phyloP scores from a whole-genome alignment of 2,797 vertebrate genomes.

The Aselliscus stoliczkanus region DNA sequence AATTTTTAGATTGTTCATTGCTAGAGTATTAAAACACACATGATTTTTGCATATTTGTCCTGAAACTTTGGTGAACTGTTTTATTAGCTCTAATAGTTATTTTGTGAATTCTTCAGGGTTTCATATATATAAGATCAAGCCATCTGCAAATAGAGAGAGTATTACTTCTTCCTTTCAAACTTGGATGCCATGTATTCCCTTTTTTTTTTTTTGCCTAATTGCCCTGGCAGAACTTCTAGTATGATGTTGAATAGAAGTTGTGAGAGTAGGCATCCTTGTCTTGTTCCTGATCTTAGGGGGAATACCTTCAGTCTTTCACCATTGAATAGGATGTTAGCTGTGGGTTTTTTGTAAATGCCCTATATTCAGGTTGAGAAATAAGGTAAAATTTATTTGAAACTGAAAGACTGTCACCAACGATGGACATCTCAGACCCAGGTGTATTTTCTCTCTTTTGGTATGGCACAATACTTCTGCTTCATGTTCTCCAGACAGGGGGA shows the following conservation, averaged over 20 bases:
- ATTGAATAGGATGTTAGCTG: not conserved
- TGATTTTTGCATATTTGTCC: not conserved
- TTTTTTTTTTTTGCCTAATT: not conserved
- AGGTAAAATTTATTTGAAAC: constrained; percentile 6
- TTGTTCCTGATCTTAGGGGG: not conserved
- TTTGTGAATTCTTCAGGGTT: not conserved
- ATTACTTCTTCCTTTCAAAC: not conserved
- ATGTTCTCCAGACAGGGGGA: not conserved
- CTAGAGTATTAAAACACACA: not conserved
- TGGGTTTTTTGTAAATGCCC: not conserved
- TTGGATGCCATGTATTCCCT: not conserved
- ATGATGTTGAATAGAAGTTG: not conserved
- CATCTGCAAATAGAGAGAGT: not conserved
- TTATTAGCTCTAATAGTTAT: not conserved
- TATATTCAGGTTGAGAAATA: constrained; percentile 5
- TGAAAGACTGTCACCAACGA: not conserved
- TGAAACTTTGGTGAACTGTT: not conserved
- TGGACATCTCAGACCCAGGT: not conserved
- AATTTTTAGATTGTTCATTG: not conserved
- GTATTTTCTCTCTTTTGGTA: not conserved
- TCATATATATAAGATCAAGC: not conserved
- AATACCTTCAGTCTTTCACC: not conserved
- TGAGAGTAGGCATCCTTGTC: not conserved
- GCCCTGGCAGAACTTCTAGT: not conserved
- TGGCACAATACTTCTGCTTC: not conserved